Evolutionary conservation across 2,888 invertebrate genomes (phyloP), one percentile per base, ranked within the genome.

Genomic region (Polyommatus iphigenia): DNA sequence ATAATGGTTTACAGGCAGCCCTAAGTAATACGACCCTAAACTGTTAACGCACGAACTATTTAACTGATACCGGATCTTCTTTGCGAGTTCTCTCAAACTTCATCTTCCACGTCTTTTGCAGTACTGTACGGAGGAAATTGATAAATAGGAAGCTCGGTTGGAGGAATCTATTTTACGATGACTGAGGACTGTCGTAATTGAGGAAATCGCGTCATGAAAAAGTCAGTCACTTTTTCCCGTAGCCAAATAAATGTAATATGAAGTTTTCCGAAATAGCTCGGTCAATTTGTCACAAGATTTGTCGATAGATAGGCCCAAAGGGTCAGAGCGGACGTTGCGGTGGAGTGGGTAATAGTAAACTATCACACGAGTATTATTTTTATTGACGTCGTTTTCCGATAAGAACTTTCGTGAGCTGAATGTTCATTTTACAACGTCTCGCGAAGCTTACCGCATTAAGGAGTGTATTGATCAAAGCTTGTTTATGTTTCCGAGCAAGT

Each of bases 231-330:
- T 18, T 67, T 67, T 67, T 67, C 20, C 24, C 13, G 67, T 13
- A 32, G 15, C 67, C 29, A 32, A 67, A 67, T 67, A 18, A 67
- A 67, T 67, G 67, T 67, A 32, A 67, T 67, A 18, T 67, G 67
- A 67, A 67, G 67, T 29, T 67, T 67, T 67, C 67, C 18, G 29
- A 67, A 67, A 67, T 67, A 15, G 29, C 18, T 67, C 29, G 29
- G 67, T 67, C 29, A 67, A 67, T 67, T 67, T 67, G 67, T 67
- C 67, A 67, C 29, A 67, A 67, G 29, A 67, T 67, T 67, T 67
- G 67, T 67, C 67, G 32, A 29, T 67, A 67, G 67, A 67, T 67
- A 67, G 32, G 67, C 67, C 67, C 29, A 32, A 67, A 67, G 67
- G 29, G 67, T 67, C 67, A 67, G 15, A 29, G 67, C 67, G 15